Evolutionary conservation across 1,140 invertebrate species (phyloP).

Genomic region (Philopotamus ludificatus): DNA sequence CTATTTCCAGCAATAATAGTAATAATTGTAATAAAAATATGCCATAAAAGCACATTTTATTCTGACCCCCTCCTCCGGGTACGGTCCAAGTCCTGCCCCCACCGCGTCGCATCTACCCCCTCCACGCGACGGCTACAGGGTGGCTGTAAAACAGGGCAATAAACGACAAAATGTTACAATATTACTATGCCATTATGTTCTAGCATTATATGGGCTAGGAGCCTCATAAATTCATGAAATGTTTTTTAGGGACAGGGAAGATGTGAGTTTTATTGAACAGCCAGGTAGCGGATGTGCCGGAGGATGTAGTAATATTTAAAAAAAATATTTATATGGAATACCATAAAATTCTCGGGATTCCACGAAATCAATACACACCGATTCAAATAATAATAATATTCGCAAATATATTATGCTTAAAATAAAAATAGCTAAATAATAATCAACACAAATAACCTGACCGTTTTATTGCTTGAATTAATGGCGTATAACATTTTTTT

Average conservation of each 20-base stretch:
- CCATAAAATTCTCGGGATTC: too few relatives aligned
- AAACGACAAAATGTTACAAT: slow-evolving; percentile 42
- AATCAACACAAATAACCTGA: too few relatives aligned
- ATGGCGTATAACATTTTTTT: too few relatives aligned
- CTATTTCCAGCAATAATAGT: slow-evolving; percentile 37
- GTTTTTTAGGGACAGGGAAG: slow-evolving; percentile 35
- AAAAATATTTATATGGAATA: too few relatives aligned
- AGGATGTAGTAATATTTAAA: too few relatives aligned
- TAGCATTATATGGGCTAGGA: slow-evolving; percentile 32
- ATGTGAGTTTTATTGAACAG: slow-evolving; percentile 30
- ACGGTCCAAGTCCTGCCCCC: not conserved
- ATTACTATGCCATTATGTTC: slow-evolving; percentile 41
- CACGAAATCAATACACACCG: too few relatives aligned
- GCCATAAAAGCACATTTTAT: slow-evolving; percentile 33
- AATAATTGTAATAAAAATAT: slow-evolving; percentile 42
- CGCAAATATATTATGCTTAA: too few relatives aligned
- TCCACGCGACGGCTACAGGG: slow-evolving; percentile 3
- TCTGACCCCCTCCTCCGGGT: not conserved
- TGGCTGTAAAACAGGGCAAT: slow-evolving; percentile 41
- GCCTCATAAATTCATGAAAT: slow-evolving; percentile 35
- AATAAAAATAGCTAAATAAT: too few relatives aligned
- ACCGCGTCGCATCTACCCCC: not conserved
- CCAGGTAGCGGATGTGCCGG: too few relatives aligned
- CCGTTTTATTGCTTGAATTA: too few relatives aligned
- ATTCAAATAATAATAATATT: too few relatives aligned